Evolutionary conservation across 2,888 invertebrate species (phyloP), one percentile per base, ranked within the genome.

Genomic region (Drosophila robusta): DNA sequence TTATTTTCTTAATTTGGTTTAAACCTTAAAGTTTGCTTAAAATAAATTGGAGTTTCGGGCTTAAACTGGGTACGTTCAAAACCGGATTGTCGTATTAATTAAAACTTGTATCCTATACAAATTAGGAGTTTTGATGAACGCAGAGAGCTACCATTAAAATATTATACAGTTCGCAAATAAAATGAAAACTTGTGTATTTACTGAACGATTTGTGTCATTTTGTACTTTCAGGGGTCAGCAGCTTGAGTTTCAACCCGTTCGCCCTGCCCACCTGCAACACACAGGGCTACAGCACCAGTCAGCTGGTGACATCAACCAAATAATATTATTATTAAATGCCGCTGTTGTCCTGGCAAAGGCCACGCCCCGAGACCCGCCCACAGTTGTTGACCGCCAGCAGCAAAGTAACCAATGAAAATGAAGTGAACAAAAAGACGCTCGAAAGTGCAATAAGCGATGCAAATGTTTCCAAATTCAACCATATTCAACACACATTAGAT

Each of bases 201-300:
- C 9, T 26, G 5, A 46, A 12, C n/a, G 18, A 5, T 1, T 26
- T 12, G 3, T 38, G 0, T 8, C 8, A 29, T 11, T n/a, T 49
- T 44, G 32, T 63, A 44, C 26, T 91, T 91, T 0, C 82, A 92
- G 92, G 92, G 90, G 96, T 98, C 95, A 95, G 96, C 85, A 95
- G 97, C 70, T 94, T 98, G 73, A 97, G 98, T 42, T 98, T 98
- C 93, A 98, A 98, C 92, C 97, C 98, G 32, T 98, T 98, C 93
- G 97, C 97, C 73, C 93, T 98, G 89, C 97, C 97, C 46, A 97
- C 97, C 51, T 97, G 97, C 93, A 97, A 95, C 90, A 95, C 96
- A 44, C 97, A 97, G 92, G 92, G 92, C 91, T 98, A 97, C 92
- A 95, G 96, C 70, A 95, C 95, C 80, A 95, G 95, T 80, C 96